Base-by-base conservation (phyloP, 2,888 invertebrate species). In the Erebia aethiops region DNA sequence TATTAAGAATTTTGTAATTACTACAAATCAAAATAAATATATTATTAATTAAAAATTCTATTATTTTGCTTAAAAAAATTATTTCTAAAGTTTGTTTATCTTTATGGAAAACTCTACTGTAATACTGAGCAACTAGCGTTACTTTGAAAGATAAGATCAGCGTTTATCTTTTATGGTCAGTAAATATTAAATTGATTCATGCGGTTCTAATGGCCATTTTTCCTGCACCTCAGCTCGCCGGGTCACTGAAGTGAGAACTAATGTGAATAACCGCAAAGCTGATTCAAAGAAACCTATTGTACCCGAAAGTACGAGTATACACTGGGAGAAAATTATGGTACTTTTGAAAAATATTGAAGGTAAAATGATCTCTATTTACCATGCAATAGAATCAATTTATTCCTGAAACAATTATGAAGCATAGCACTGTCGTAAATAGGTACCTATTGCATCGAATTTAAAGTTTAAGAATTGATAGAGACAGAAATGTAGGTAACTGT, bases 231-330 rank as follows among this genome's bases (percentile, higher is more conserved):
- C 46, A 3, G 11, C 46, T 13, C 11, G 79, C 77, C 75, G 76
- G 79, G 69, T 80, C 82, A 78, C 81, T 86, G 79, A 79, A 86
- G 82, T 86, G 87, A 83, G 83, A 83, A 86, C 79, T 84, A 81
- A 87, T 87, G 86, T 86, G 83, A 85, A 86, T 85, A 78, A 67
- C 69, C 67, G 72, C 72, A 67, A 69, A 77, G 75, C 75, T 74
- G 67, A 70, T 74, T 73, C 71, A 71, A 64, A 72, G 73, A 75
- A 68, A 71, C 72, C 77, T 73, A 79, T 81, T 82, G 80, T 81
- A 67, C 73, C 69, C 75, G 69, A 74, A 73, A 54, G 16, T 43
- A 18, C 66, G 49, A n/a, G 52, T 43, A n/a, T n/a, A 62, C 16
- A 43, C 9, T 8, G 11, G n/a, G 57, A 64, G 13, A 52, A 49